Evolutionary conservation across 2,113 vertebrate species (phyloP), one percentile per base, ranked within the genome.

Genomic region (Morone saxatilis): DNA sequence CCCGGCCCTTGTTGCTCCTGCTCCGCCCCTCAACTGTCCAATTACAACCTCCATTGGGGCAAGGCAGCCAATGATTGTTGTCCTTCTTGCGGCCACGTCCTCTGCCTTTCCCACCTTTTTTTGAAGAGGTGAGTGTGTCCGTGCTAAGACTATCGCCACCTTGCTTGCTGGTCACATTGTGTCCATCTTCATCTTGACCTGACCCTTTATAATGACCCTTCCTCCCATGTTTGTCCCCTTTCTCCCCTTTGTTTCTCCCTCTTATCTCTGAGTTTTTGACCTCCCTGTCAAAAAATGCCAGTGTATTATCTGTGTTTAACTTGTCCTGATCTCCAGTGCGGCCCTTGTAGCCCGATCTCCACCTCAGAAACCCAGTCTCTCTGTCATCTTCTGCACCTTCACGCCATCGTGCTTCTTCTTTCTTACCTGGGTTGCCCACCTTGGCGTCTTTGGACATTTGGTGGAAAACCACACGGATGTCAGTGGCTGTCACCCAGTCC

Each of bases 401-500:
- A 3, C 36, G 73, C 76, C 79, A 67, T 38, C 74, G 74, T 2
- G 20, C 13, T 22, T 89, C 88, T 48, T 84, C 83, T 0, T 41
- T 62, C 48, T 85, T 88, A 19, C 91, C 90, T 0, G 83, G 80
- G 36, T 70, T 89, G 1, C 83, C 82, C 9, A 76, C 80, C 70
- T 87, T 94, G 56, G 77, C 66, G 2, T 83, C 77, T 83, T 71
- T 85, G 40, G 92, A 75, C 61, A 87, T 63, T 36, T 84, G 88
- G 70, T 96, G 94, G 80, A 97, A 96, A 10, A 96, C 92, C 54
- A 96, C 87, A 0, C 95, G 94, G 72, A 97, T 95, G 87, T 97
- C 96, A 0, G 96, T 97, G 68, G 96, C 96, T 0, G 96, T 97
- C 67, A 96, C 96, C 96, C 96, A 97, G 91, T 97, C 96, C 85